These are phyloP conservation scores for Odontothrips loti DNA, from an alignment of 2,888 invertebrate genomes.

Conservation along the genomic window DNA sequence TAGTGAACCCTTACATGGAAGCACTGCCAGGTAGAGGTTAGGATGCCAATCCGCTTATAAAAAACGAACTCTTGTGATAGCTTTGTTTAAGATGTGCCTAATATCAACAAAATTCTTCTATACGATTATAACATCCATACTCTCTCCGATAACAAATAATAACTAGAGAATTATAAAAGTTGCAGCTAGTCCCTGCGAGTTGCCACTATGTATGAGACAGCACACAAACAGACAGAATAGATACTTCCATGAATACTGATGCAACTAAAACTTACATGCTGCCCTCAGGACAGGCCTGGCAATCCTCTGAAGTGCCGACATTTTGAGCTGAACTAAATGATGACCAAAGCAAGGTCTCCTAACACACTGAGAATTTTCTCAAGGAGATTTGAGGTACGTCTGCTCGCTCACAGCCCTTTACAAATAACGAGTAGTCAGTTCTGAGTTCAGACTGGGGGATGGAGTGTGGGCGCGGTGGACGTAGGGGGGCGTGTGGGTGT, in stretches of 20 bases:
- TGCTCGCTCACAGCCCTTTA: background rate
- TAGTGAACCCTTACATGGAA: too few relatives aligned
- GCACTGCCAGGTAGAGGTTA: too few relatives aligned
- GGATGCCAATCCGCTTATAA: too few relatives aligned
- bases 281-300: background rate
- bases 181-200: background rate
- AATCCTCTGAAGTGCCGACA: slow-evolving; percentile 13
- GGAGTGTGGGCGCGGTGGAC: too few relatives aligned
- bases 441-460: too few relatives aligned
- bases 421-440: too few relatives aligned
- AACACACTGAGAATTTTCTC: background rate
- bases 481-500: too few relatives aligned
- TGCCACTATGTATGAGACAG: background rate
- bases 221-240: background rate
- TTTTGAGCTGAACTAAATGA: background rate
- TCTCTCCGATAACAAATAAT: background rate
- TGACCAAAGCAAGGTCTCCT: background rate
- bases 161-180: background rate
- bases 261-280: background rate
- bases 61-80: too few relatives aligned
- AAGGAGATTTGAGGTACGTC: slow-evolving; percentile 16
- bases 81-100: background rate
- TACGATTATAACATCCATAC: background rate
- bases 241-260: too few relatives aligned
- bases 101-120: background rate